Conservation (phyloP, 2,113 vertebrate genomes). For the Scalopus aquaticus region DNA sequence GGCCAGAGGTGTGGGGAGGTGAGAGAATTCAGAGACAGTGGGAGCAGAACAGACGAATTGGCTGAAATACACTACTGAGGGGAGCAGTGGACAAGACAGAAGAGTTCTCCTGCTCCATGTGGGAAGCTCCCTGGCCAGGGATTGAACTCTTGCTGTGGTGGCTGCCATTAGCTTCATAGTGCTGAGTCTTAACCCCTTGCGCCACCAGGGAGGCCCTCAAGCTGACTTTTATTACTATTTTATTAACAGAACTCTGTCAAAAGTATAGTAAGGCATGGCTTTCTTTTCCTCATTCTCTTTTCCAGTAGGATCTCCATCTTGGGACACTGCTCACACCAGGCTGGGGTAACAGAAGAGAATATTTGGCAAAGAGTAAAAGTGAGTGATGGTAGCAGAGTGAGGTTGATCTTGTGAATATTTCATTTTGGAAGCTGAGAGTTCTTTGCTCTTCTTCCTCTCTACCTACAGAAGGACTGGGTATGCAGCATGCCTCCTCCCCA, state of each 20-base stretch:
- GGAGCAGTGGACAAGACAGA: too few species aligned
- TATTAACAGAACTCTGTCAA: neutral
- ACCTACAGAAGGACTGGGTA: neutral
- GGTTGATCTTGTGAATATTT: neutral
- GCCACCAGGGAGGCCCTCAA: too few species aligned
- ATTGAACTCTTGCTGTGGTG: too few species aligned
- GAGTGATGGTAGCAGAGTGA: neutral
- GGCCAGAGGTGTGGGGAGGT: too few species aligned
- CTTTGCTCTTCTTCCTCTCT: neutral
- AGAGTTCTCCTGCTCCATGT: too few species aligned
- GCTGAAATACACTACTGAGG: too few species aligned
- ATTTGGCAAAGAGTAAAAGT: neutral
- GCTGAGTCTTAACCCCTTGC: too few species aligned
- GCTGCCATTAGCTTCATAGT: too few species aligned
- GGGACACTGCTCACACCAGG: neutral
- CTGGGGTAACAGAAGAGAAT: neutral
- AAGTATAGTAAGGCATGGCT: neutral
- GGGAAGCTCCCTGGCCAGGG: too few species aligned
- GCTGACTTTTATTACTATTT: neutral
- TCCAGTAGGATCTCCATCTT: neutral
- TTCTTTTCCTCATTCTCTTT: neutral
- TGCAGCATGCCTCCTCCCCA: too few species aligned
- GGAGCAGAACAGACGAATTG: too few species aligned
- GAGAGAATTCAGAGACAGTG: too few species aligned
- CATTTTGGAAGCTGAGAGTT: neutral